These are phyloP conservation scores for Apaloderma vittatum DNA, from an alignment of 2,113 vertebrate genomes.

Conservation along the genomic window DNA sequence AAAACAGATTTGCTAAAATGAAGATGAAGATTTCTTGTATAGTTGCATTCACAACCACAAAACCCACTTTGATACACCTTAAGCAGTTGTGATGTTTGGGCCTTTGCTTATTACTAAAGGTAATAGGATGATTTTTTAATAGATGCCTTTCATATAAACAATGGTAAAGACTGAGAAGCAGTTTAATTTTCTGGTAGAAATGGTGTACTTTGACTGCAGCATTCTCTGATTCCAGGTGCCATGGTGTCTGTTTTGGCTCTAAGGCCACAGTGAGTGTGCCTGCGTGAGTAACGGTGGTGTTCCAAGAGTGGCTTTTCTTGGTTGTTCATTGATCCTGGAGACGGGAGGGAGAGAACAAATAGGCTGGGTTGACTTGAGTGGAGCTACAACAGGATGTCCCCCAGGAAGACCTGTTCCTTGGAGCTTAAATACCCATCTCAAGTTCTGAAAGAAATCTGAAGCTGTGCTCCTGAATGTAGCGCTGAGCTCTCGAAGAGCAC, in stretches of 20 bases:
- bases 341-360: not conserved
- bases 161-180: not conserved
- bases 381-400: not conserved
- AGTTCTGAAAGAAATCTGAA: not conserved
- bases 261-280: accelerated
- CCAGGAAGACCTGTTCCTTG: not conserved
- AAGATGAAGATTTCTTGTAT: not conserved
- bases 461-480: accelerated
- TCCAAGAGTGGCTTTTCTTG: not conserved
- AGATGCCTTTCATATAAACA: not conserved
- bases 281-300: not conserved
- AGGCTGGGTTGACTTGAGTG: not conserved
- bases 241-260: not conserved
- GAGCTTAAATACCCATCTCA: not conserved
- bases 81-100: not conserved
- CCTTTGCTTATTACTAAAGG: not conserved
- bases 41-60: not conserved
- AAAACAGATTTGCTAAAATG: not conserved
- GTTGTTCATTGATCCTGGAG: not conserved
- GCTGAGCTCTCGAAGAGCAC: not conserved
- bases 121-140: not conserved
- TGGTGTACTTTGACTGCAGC: not conserved
- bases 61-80: not conserved
- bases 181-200: not conserved
- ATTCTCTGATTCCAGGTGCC: not conserved